Base-by-base conservation (phyloP, 2,888 invertebrate genomes). In the Vanessa cardui region DNA sequence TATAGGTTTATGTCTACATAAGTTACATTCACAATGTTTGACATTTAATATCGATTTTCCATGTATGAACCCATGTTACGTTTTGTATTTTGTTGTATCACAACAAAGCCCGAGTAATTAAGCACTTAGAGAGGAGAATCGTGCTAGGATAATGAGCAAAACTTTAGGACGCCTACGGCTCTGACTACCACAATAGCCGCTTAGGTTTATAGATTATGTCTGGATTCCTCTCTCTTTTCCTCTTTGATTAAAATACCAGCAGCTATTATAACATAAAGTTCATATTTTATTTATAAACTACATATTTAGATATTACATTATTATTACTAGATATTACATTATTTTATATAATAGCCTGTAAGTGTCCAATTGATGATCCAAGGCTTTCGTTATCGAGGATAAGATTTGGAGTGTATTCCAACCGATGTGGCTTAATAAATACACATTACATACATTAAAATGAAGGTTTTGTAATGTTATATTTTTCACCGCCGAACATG, bases 61-160 rank as follows among this genome's bases (percentile, higher is more conserved):
- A 31, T 39, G n/a, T 50, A 26, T 50, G 50, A 15, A 39, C 39
- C 26, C 21, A 21, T 21, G 21, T 50, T 15, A 21, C 5, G 50
- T 50, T 50, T 50, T 21, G 21, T 50, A 21, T 26, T 54, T 31
- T 54, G 26, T 31, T 54, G n/a, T 87, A 85, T 85, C 87, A 87
- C 88, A 86, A 88, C 87, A 86, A 84, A 83, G 86, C 82, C 80
- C 77, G 75, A 84, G 87, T 87, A 86, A 88, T 88, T 88, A 87
- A 86, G 85, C 84, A 87, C 84, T 85, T 84, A 85, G 83, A 83
- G 79, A 79, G 75, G 80, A 76, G 78, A 80, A 77, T 76, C 73
- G 80, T 76, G 58, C 64, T 58, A 12, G 47, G 56, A 58, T 64
- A 64, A 64, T 58, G 47, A 64, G 39, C 52, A 54, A 49, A 58